Conservation (phyloP, 2,888 invertebrate genomes). For the Mimumesa dahlbomi region DNA sequence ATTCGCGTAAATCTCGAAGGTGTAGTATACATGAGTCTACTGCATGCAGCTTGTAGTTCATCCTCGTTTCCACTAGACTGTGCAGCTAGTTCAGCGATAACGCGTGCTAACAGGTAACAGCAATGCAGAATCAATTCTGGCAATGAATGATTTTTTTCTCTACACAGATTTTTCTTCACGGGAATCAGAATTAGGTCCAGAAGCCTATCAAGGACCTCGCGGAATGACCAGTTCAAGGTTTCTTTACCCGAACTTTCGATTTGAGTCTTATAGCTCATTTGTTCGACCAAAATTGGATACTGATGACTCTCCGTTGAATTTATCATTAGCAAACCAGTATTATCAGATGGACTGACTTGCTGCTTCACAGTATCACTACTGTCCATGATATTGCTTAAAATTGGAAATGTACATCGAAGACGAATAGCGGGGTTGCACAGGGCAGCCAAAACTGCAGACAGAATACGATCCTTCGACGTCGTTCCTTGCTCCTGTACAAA, state of each 20-base stretch:
- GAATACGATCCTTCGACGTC: conserved; percentile 83
- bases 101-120: conserved; percentile 89
- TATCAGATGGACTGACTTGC: conserved; percentile 86
- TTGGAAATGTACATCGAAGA: conserved; percentile 88
- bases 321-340: conserved; percentile 86
- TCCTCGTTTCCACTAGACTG: conserved; percentile 90
- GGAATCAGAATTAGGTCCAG: conserved; percentile 91
- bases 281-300: conserved; percentile 89
- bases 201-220: conserved; percentile 91
- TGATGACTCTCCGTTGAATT: conserved; percentile 86
- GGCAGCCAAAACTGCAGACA: conserved; percentile 92
- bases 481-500: conserved; percentile 78
- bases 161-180: conserved; percentile 83
- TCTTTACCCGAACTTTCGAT: conserved; percentile 77
- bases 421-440: conserved; percentile 90
- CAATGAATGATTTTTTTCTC: conserved; percentile 82
- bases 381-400: conserved; percentile 82
- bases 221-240: conserved; percentile 84
- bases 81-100: conserved; percentile 93
- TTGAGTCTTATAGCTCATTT: conserved; percentile 87
- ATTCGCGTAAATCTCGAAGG: conserved; percentile 95
- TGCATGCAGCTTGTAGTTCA: conserved; percentile 87
- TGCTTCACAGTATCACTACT: conserved; percentile 81
- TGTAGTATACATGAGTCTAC: conserved; percentile 91
- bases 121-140: conserved; percentile 85